Evolutionary conservation across 1,140 invertebrate species (phyloP), one percentile per base, ranked within the genome.

Genomic region (Drosophila prosaltans): DNA sequence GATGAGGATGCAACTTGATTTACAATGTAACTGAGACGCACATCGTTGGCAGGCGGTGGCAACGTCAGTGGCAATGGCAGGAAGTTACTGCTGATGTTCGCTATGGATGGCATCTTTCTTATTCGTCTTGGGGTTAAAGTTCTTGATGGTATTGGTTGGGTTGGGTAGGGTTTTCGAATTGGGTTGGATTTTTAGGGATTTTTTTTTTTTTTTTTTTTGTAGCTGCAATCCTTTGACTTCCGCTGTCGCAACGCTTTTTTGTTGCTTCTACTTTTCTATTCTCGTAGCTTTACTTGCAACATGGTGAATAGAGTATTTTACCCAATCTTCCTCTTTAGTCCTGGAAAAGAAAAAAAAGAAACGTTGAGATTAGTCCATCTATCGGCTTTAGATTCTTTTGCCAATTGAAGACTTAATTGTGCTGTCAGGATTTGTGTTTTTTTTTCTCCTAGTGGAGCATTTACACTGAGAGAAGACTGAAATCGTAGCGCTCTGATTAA

Each of bases 381-480:
- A 21, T 59, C 11, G 32, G 32, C 3, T 60, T 41, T 5, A 41
- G 11, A 57, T 7, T n/a, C 24, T 55, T 71, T 78, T 72, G 72
- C 57, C 82, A 88, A 82, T 80, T 88, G 83, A 83, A 83, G 70
- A 70, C 82, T 80, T 86, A 88, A 86, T 86, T 86, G 83, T 69
- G 69, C 82, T 80, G 69, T 82, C 79, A 79, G 70, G 28, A 30
- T 30, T 30, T 30, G 28, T 30, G 2, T 36, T 36, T 36, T 36
- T 36, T 61, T 69, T 40, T 54, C 39, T 58, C 1, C 10, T 9
- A 40, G 36, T 39, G 32, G n/a, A 72, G 4, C 21, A 10, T 41
- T 28, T 28, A n/a, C 39, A 61, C 21, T 26, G 59, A 43, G 10
- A 41, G 8, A 30, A 28, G 9, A 62, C 1, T 1, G 6, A 4